These are phyloP conservation scores for Gila robusta DNA, from an alignment of 2,797 vertebrate species.

Conservation along the genomic window DNA sequence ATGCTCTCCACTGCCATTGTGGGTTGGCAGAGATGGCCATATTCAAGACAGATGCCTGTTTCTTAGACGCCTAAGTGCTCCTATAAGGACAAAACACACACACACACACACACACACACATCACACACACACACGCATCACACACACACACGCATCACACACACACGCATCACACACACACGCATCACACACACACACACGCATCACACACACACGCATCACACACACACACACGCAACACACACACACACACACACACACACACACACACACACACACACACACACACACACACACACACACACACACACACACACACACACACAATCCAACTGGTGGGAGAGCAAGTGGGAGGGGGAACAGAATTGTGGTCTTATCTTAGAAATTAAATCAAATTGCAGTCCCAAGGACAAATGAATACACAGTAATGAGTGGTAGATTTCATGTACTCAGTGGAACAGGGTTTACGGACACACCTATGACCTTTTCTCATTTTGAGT, in stretches of 20 bases:
- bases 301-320: neutral
- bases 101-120: too few species aligned
- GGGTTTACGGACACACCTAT: constrained; percentile 41
- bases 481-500: constrained; percentile 33
- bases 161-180: constrained; percentile 27
- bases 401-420: constrained; percentile 57
- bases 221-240: constrained; percentile 5
- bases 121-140: neutral
- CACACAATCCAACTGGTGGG: constrained; percentile 51
- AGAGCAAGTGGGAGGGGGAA: constrained; percentile 40
- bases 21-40: constrained; percentile 62
- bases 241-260: too few species aligned
- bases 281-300: neutral
- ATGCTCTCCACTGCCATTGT: constrained; percentile 61
- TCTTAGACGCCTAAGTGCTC: constrained; percentile 64
- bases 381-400: constrained; percentile 65
- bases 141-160: too few species aligned
- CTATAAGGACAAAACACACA: constrained; percentile 37
- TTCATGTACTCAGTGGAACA: constrained; percentile 45
- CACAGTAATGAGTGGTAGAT: constrained; percentile 59
- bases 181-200: too few species aligned
- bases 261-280: too few species aligned
- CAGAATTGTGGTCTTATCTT: constrained; percentile 59
- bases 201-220: too few species aligned
- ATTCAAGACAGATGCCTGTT: constrained; percentile 64